Evolutionary conservation across 2,113 vertebrate genomes (phyloP), one percentile per base, ranked within the genome.

Genomic region (Sander vitreus): DNA sequence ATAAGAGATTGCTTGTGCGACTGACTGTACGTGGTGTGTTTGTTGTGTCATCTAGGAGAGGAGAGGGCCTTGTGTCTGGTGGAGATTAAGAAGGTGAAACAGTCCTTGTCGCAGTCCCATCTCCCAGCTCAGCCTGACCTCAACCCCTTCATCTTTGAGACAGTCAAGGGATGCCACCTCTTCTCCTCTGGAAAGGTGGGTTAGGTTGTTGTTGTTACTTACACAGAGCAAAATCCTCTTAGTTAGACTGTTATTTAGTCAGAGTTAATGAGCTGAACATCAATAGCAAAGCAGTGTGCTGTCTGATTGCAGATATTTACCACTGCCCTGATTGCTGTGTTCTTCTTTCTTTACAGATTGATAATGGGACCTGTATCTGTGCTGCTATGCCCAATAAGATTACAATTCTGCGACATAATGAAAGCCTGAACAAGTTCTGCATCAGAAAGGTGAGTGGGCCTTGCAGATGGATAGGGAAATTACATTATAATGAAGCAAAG

Each of bases 21-120:
- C 5, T 86, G 62, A 59, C 50, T 50, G 43, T 73, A 25, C 6
- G 39, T 39, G 48, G 3, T 36, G n/a, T 80, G 67, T 78, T 59
- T 87, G 64, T 25, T 74, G 36, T 84, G 55, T 65, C 36, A 2
- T 79, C 73, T 91, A 99, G 98, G 98, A 85, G 97, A 97, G 77
- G 98, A 99, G 64, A 95, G 98, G 78, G 97, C 97, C 5, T 90
- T 99, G 85, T 99, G 98, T 86, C 96, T 99, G 30, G 96, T 97
- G 43, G 98, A 99, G 9, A 97, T 99, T 87, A 99, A 99, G 94
- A 98, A 99, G 86, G 97, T 99, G 73, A 99, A 99, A 85, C 98
- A 99, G 92, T 99, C 97, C 36, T 91, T 99, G 79, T 97, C 97
- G 3, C 98, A 99, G 93, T 96, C 98, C n/a, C 98, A 99, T 90